Evolutionary conservation across 2,888 invertebrate genomes (phyloP).

Genomic region (Entomobrya multifasciata): DNA sequence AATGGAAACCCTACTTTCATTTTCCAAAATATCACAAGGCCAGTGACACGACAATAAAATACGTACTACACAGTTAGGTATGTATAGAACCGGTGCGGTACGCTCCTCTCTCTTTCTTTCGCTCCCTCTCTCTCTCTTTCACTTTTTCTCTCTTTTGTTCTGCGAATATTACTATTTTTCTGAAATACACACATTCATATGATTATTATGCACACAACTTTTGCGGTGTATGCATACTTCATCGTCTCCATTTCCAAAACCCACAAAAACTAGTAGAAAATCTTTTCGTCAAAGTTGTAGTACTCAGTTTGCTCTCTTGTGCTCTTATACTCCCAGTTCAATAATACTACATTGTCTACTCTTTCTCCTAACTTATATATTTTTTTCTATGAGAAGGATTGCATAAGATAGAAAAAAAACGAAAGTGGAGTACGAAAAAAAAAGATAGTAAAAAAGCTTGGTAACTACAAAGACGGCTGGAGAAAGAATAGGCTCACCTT

Average conservation of each 20-base stretch:
- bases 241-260: constrained; percentile 15
- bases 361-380: neutral
- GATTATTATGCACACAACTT: constrained; percentile 49
- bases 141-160: neutral
- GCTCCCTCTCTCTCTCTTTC: neutral
- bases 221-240: neutral
- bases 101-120: neutral
- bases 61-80: neutral
- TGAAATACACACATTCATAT: constrained; percentile 20
- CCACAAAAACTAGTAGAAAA: neutral
- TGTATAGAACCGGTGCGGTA: neutral
- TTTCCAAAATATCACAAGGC: constrained; percentile 51
- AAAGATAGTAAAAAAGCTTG: constrained; percentile 14
- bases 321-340: constrained; percentile 20
- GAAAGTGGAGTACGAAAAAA: neutral
- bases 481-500: constrained; percentile 53
- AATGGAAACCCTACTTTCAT: constrained; percentile 44
- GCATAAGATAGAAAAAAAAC: neutral
- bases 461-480: neutral
- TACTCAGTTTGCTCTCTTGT: constrained; percentile 5
- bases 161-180: constrained; percentile 12
- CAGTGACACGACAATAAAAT: constrained; percentile 10
- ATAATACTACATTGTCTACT: constrained; percentile 18
- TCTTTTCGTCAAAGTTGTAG: too few species aligned
- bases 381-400: constrained; percentile 8